Evolutionary conservation across 2,888 invertebrate genomes (phyloP), one percentile per base, ranked within the genome.

Genomic region (Bombyx huttoni): DNA sequence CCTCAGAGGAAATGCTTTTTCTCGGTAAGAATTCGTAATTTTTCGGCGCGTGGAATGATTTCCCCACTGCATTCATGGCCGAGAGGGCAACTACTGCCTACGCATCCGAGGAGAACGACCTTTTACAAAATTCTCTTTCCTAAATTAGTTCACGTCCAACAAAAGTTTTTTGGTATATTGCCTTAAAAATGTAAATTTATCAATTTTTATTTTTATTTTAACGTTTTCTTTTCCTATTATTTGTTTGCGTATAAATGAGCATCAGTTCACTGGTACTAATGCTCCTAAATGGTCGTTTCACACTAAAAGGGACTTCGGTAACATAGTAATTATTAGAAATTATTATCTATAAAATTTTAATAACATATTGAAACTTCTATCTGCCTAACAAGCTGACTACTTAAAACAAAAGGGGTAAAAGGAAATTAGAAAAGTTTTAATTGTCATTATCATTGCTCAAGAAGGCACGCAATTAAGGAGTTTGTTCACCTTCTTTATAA

Each of bases 61-160:
- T 76, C 74, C 72, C 73, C 52, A 62, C 57, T 68, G 77, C 71
- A 70, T 70, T 71, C 68, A 63, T 64, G 69, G 63, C 61, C 65
- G 59, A 64, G 64, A 67, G 56, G 57, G 54, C 63, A 60, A 61
- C 60, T 61, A 64, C 40, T 40, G 40, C 9, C 7, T 40, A 40
- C 40, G 40, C 40, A 12, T 40, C 40, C 40, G 40, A 40, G 40
- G 40, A 40, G 12, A 40, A 40, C 40, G 12, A 40, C 40, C 40
- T 1, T 40, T 40, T 12, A 5, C 9, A 10, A 40, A 40, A 40
- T 40, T 7, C 40, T 40, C 6, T 40, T 40, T 40, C 12, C 2
- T 3, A 12, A 40, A 8, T 40, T 40, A 40, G 40, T 40, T 40
- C 24, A 24, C 24, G 24, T 24, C 40, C 40, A 40, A 10, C 40